Conservation (phyloP, 2,113 vertebrate genomes). For the Corydoras maculifer region DNA sequence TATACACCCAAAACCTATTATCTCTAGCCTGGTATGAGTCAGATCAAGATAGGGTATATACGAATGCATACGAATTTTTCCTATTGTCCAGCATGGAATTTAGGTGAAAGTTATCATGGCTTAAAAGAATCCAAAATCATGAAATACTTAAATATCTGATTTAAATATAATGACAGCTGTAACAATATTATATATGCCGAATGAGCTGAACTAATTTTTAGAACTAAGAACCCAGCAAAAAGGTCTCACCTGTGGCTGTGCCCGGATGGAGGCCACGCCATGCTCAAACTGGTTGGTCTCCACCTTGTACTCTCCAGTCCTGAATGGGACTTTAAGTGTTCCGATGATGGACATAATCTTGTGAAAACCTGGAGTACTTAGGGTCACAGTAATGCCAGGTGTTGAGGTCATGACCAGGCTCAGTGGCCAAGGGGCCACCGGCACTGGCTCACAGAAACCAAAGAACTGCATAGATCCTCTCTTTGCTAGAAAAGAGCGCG, state of each 20-base stretch:
- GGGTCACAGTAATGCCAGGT: constrained; percentile 54
- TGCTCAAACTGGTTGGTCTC: constrained; percentile 61
- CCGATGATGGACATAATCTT: constrained; percentile 68
- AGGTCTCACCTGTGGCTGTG: constrained; percentile 76
- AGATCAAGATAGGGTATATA: too few species aligned
- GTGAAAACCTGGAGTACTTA: constrained; percentile 56
- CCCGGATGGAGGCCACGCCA: constrained; percentile 81
- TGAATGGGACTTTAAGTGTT: constrained; percentile 64
- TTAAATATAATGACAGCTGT: too few species aligned
- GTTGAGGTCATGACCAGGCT: constrained; percentile 76
- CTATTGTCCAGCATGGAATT: too few species aligned
- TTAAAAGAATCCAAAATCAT: too few species aligned
- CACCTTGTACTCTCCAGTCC: constrained; percentile 48
- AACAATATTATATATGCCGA: too few species aligned
- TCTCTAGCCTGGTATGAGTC: too few species aligned
- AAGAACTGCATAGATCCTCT: constrained; percentile 47
- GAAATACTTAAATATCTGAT: too few species aligned
- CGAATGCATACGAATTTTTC: too few species aligned
- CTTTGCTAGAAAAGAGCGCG: constrained; percentile 23
- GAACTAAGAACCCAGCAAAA: background rate
- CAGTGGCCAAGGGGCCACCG: constrained; percentile 74
- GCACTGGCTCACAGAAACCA: constrained; percentile 49
- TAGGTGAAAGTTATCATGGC: too few species aligned
- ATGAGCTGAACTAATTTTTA: too few species aligned
- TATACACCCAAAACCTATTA: too few species aligned